Base-by-base conservation (phyloP, 2,888 invertebrate genomes). In the Caenorhabditis sinica region DNA sequence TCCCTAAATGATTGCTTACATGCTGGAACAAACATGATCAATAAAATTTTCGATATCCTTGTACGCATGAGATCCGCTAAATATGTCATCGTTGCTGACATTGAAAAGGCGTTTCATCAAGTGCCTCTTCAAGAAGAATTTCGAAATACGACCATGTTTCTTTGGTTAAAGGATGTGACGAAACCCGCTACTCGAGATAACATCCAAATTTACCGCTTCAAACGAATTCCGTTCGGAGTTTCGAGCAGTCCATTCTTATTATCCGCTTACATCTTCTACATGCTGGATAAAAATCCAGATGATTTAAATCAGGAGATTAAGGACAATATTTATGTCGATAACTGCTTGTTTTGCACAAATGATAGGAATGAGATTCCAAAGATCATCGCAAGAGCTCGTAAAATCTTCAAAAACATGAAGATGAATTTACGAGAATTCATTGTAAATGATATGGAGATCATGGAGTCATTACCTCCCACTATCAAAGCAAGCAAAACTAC, bases 251-350 rank as follows among this genome's bases (percentile, higher is more conserved):
- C 83, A 13, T 83, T 76, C 28, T 51, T 77, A 8, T 66, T 83
- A 1, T 49, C 51, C 9, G 74, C 56, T 0, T 51, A 60, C 1
- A 68, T 82, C 15, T 28, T 13, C n/a, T 45, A 68, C 36, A 69
- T 51, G n/a, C 43, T 82, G n/a, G 61, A 74, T 15, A 36, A n/a
- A 2, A 51, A 28, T 2, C 49, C 60, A 6, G n/a, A 63, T 13
- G n/a, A 20, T 13, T 15, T 65, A n/a, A 53, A 23, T 15, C 23
- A 60, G 11, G 28, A 15, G n/a, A 72, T 66, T 30, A 17, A 13
- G 4, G 13, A 58, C 23, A 72, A 61, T n/a, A 17, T 77, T 9
- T 83, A 83, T 30, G 77, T 84, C 0, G 84, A 84, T 49, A 84
- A 84, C 53, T 28, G 61, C 8, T 58, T 75, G 8, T 45, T 30